Base-by-base conservation (phyloP, 2,113 vertebrate species). In the Larimichthys polyactis region DNA sequence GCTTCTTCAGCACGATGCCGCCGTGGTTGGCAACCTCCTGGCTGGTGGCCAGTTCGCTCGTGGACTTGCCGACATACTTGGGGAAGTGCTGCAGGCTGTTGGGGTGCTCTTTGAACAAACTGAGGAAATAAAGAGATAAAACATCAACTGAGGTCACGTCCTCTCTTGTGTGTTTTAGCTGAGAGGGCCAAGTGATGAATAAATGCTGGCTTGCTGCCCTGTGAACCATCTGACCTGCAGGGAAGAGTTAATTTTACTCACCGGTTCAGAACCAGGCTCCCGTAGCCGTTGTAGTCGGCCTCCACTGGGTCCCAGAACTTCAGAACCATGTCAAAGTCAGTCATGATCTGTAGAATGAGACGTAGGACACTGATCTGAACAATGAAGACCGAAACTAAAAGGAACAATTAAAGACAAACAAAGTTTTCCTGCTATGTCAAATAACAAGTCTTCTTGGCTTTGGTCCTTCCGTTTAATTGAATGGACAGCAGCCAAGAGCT, bases 1-100 rank as follows among this genome's bases (percentile, higher is more conserved):
- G 94, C 0, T 97, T 97, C 1, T 90, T 95, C 85, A 99, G 94
- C 78, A 99, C 97, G 0, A 88, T 96, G 57, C 8, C 82, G 0
- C 97, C 97, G 0, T 98, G 97, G 59, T 95, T 94, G 48, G 96
- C 94, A 51, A 98, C 36, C 7, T 40, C 36, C 36, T 40, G 36
- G 2, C 36, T 40, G 36, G 36, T 1, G 36, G 36, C 36, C 36
- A 40, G 36, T 40, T 40, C 36, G 36, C 36, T 40, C 36, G 36
- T 7, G 8, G 36, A 40, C 36, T 40, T 40, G 0, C 94, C 15
- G 16, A 98, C 95, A 90, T 97, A 97, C 86, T 93, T 98, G 22
- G 96, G 96, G 65, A 99, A 99, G 15, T 94, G 90, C 15, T 94
- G 88, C 54, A 90, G 73, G 19, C 96, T 97, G 0, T 97, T 96